A percentile compares a stretch with the other conserved stretches of the same genome.
Evolutionary conservation across 92 coral and sea anemone genomes (phyloP).

Genomic region (Porites divaricata): DNA sequence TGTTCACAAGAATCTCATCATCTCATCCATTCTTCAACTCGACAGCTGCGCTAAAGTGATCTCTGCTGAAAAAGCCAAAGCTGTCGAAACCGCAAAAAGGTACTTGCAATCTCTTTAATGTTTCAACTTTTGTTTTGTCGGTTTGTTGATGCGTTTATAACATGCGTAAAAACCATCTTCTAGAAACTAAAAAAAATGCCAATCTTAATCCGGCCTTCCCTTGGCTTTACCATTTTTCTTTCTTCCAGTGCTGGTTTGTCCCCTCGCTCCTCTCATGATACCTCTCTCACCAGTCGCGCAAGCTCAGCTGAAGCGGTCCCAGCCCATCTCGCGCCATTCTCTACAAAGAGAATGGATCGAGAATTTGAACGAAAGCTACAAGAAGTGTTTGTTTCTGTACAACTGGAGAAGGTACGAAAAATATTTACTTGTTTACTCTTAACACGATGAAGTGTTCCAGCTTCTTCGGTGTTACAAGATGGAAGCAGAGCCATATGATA

Average conservation of each 20-base stretch:
- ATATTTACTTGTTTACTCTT: neutral
- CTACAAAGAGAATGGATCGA: slow-evolving; percentile 92
- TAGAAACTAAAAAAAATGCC: no score
- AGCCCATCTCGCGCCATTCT: slow-evolving; percentile 75
- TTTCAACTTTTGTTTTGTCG: neutral
- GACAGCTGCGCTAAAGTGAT: slow-evolving; percentile 74
- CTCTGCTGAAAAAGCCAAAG: slow-evolving; percentile 68
- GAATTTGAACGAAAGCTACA: slow-evolving; percentile 90
- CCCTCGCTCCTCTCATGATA: slow-evolving; percentile 83
- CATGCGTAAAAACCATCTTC: no score
- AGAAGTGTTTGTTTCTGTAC: slow-evolving; percentile 90
- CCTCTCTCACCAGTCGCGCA: slow-evolving; percentile 80
- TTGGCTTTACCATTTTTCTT: neutral
- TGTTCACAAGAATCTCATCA: slow-evolving; percentile 89
- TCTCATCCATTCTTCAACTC: slow-evolving; percentile 76
- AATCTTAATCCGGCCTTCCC: neutral
- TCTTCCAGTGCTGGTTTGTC: slow-evolving; percentile 72
- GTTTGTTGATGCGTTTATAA: no score
- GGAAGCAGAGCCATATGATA: no score
- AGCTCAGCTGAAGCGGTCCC: slow-evolving; percentile 85
- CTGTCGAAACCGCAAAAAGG: slow-evolving; percentile 77
- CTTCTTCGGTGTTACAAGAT: no score
- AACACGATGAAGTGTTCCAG: no score
- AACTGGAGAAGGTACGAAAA: slow-evolving; percentile 86
- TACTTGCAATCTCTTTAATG: neutral